Conservation (phyloP, 2,888 invertebrate species). For the Drosophila dives region DNA sequence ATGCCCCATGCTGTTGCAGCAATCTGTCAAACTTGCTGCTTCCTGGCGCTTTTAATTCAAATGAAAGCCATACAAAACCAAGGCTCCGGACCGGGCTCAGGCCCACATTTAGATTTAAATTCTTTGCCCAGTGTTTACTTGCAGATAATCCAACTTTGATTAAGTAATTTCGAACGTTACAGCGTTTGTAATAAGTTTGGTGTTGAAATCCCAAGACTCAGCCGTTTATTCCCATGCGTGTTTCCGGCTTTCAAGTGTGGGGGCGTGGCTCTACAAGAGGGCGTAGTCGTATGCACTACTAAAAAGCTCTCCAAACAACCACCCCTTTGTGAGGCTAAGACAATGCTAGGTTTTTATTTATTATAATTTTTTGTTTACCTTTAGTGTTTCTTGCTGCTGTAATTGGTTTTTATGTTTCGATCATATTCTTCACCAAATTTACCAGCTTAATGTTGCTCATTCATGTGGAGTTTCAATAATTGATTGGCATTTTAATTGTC, state of each 20-base stretch:
- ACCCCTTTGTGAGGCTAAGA: constrained; percentile 48
- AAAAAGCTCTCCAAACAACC: constrained; percentile 27
- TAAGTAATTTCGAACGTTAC: constrained; percentile 79
- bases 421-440: constrained; percentile 46
- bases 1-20: constrained; percentile 69
- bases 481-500: constrained; percentile 51
- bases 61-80: constrained; percentile 65
- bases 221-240: constrained; percentile 68
- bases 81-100: constrained; percentile 27
- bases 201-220: constrained; percentile 81
- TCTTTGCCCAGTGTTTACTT: constrained; percentile 47
- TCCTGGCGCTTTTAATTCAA: constrained; percentile 75
- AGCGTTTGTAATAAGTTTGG: constrained; percentile 70
- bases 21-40: constrained; percentile 71
- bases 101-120: constrained; percentile 19
- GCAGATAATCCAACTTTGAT: constrained; percentile 84
- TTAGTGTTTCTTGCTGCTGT: constrained; percentile 40
- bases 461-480: constrained; percentile 45
- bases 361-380: constrained; percentile 6
- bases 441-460: constrained; percentile 32
- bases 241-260: constrained; percentile 7
- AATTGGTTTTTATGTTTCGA: constrained; percentile 34
- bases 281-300: constrained; percentile 33
- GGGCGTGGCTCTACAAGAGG: constrained; percentile 19
- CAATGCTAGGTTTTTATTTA: constrained; percentile 29